A percentile compares a stretch with the other conserved stretches of the same genome.
Evolutionary conservation across 2,888 invertebrate genomes (phyloP).

Genomic region (Trachelus iudaicus): DNA sequence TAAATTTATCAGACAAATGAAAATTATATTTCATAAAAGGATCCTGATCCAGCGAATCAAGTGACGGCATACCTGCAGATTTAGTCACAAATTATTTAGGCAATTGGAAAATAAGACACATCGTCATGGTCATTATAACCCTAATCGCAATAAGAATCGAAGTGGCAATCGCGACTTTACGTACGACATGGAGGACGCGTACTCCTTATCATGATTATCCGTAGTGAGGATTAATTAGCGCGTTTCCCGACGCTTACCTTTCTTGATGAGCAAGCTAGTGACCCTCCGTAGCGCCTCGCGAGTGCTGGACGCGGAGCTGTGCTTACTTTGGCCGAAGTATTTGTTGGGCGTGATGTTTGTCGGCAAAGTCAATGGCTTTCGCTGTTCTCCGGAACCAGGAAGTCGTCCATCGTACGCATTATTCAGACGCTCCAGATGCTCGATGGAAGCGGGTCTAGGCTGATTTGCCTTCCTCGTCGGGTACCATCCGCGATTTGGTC

Average conservation of each 20-base stretch:
- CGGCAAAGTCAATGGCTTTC: conserved; percentile 88
- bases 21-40: background rate
- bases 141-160: background rate
- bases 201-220: background rate
- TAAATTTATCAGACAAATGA: background rate
- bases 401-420: conserved; percentile 61
- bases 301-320: conserved; percentile 77
- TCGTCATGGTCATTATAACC: background rate
- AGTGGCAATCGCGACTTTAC: background rate
- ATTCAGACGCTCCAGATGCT: conserved; percentile 82
- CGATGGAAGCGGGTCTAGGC: conserved; percentile 84
- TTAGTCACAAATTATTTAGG: background rate
- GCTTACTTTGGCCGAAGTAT: conserved; percentile 77
- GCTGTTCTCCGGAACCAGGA: conserved; percentile 68
- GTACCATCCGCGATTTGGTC: conserved; percentile 88
- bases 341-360: conserved; percentile 87
- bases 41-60: background rate
- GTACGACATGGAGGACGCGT: background rate
- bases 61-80: background rate
- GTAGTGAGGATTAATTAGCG: conserved; percentile 27
- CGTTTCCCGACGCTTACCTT: conserved; percentile 73
- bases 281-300: conserved; percentile 87
- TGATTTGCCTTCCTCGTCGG: conserved; percentile 75
- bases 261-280: conserved; percentile 88
- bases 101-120: background rate